Evolutionary conservation across 1,140 invertebrate species (phyloP).

Genomic region (Neoseiulus cucumeris): DNA sequence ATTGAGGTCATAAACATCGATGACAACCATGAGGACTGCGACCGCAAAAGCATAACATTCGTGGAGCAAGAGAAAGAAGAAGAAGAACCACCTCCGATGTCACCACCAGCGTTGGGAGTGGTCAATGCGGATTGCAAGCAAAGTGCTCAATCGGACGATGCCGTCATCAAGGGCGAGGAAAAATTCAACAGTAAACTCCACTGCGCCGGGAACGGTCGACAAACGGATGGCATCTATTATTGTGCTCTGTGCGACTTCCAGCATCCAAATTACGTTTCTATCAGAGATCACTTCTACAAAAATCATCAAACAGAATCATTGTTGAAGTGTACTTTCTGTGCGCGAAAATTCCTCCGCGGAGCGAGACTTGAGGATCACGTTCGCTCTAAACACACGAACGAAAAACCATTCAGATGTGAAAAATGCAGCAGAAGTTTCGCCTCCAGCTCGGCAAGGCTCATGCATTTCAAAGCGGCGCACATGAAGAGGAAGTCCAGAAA

Average conservation of each 20-base stretch:
- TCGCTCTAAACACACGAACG: neutral
- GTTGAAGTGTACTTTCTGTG: neutral
- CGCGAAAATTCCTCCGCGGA: neutral
- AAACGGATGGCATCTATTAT: neutral
- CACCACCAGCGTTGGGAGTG: too few relatives aligned
- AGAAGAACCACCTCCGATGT: too few relatives aligned
- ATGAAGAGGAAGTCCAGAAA: neutral
- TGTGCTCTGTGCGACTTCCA: neutral
- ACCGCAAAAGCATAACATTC: too few relatives aligned
- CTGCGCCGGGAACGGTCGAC: neutral
- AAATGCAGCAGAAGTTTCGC: neutral
- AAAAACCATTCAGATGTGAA: neutral
- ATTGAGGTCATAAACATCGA: too few relatives aligned
- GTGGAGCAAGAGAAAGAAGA: too few relatives aligned
- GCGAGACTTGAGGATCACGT: neutral
- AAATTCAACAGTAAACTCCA: constrained; percentile 1
- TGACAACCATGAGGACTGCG: too few relatives aligned
- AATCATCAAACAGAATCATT: neutral
- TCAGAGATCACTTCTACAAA: neutral
- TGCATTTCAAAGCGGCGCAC: neutral
- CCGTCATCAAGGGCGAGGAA: neutral
- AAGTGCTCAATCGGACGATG: too few relatives aligned
- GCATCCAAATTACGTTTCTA: neutral
- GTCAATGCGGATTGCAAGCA: too few relatives aligned
- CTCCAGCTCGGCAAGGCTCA: neutral